These are phyloP conservation scores for Mesocentrotus franciscanus DNA, from an alignment of 53 echinoderm and acorn worm species.

Conservation along the genomic window DNA sequence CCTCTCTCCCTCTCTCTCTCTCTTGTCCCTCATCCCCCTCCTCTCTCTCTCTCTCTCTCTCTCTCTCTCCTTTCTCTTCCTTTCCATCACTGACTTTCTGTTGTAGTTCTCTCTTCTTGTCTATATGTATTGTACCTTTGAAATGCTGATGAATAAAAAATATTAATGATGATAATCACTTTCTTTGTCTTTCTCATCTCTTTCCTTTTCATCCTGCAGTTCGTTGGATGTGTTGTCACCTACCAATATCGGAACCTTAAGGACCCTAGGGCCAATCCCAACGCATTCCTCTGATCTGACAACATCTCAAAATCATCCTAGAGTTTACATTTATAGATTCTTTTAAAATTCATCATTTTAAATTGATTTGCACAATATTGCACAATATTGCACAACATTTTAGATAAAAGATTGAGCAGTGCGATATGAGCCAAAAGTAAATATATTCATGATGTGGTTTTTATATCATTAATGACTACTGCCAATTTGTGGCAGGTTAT, in stretches of 20 bases:
- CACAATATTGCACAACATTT: not conserved
- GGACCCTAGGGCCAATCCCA: constrained; percentile 96
- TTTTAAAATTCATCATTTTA: not conserved
- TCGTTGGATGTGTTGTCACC: constrained; percentile 84
- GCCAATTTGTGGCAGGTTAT: not conserved
- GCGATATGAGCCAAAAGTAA: not conserved
- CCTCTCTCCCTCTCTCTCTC: no score
- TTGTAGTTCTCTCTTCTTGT: no score
- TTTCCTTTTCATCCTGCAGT: constrained; percentile 58
- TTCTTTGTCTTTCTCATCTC: not conserved
- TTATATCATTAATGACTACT: constrained; percentile 38
- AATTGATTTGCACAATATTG: not conserved
- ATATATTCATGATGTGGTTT: constrained; percentile 29
- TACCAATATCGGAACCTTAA: constrained; percentile 93
- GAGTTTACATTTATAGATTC: not conserved
- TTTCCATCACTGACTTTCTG: no score
- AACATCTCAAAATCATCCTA: not conserved
- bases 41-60: not conserved
- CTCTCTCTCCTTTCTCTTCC: not conserved
- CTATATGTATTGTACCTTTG: no score
- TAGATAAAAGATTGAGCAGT: constrained; percentile 1
- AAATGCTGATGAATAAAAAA: no score
- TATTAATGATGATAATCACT: no score
- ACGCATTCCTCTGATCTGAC: constrained; percentile 84
- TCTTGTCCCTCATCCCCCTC: no score